Base-by-base conservation (phyloP, 2,113 vertebrate genomes). In the Pipra filicauda region DNA sequence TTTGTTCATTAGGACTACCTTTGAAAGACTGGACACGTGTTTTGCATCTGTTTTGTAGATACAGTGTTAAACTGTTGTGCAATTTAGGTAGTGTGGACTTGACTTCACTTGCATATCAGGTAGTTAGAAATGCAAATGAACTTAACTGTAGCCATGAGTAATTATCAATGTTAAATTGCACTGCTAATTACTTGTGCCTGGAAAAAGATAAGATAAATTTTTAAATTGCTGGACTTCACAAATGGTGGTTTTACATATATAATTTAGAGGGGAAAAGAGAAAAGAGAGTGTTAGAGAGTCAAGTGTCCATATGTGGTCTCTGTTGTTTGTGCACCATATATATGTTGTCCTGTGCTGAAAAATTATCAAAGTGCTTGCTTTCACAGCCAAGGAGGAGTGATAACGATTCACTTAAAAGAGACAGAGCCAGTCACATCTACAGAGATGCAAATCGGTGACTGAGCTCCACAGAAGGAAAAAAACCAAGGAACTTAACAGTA, bases 51-150 rank as follows among this genome's bases (percentile, higher is more conserved):
- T 81, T 84, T 75, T 7, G 5, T 14, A 81, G 52, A 44, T 67
- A 31, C 48, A 70, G 24, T 62, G 18, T 41, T 70, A 61, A 76
- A 75, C 61, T 80, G 49, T 12, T 79, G 44, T 75, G 41, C 44
- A 69, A 5, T 78, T 85, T 70, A 52, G 67, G 54, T 76, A 61
- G 31, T 23, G 33, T 66, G 49, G 66, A 65, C 70, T 58, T 54
- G 75, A 55, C 69, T 81, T 85, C n/a, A 31, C 31, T 95, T 95
- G 35, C 39, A 16, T 72, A 49, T 75, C 74, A 81, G 70, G 37
- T 85, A 57, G 76, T 74, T 59, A 85, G 83, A 91, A 92, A 79
- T 89, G 81, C 31, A 91, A 87, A 85, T 84, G 43, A 84, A 59
- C 33, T 67, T 89, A 74, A 43, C 13, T 5, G 16, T 88, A 54